A percentile compares a stretch with the other conserved stretches of the same genome.
phyloP scores from a whole-genome alignment of 2,797 vertebrate genomes.

The Brachymystax lenok region DNA sequence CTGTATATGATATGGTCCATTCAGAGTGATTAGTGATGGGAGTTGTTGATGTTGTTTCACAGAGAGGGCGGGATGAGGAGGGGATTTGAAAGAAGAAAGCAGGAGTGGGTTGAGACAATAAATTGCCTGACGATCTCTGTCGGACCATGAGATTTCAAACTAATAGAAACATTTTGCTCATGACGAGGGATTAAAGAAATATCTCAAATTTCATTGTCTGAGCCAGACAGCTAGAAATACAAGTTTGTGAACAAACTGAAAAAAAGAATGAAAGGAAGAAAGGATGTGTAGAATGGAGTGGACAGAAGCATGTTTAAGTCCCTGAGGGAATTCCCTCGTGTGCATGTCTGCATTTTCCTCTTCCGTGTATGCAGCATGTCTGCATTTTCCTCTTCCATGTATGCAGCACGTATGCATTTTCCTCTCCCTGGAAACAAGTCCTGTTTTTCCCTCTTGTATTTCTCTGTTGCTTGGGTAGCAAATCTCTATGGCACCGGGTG shows the following conservation, averaged over 20 bases:
- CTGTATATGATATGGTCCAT: constrained; percentile 3
- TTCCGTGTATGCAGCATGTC: no score
- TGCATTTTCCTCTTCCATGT: no score
- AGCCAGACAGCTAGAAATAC: neutral
- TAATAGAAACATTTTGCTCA: constrained; percentile 79
- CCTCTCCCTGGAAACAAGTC: no score
- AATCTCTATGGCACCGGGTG: no score
- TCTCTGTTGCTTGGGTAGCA: no score
- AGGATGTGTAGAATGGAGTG: neutral
- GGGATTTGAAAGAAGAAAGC: constrained; percentile 53
- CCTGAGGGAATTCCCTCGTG: no score
- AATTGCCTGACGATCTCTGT: constrained; percentile 58
- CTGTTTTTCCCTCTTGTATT: no score
- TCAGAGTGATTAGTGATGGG: constrained; percentile 32
- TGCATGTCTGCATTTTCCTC: no score
- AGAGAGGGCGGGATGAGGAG: constrained; percentile 31
- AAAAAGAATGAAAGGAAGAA: constrained; percentile 30
- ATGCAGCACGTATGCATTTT: no score
- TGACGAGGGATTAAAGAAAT: neutral
- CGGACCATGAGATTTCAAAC: constrained; percentile 63
- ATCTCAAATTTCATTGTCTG: neutral
- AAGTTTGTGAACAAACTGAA: constrained; percentile 58
- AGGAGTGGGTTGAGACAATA: constrained; percentile 4
- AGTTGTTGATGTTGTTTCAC: constrained; percentile 50
- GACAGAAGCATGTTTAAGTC: neutral